Evolutionary conservation across 2,888 invertebrate species (phyloP).

Genomic region (Pomacea canaliculata): DNA sequence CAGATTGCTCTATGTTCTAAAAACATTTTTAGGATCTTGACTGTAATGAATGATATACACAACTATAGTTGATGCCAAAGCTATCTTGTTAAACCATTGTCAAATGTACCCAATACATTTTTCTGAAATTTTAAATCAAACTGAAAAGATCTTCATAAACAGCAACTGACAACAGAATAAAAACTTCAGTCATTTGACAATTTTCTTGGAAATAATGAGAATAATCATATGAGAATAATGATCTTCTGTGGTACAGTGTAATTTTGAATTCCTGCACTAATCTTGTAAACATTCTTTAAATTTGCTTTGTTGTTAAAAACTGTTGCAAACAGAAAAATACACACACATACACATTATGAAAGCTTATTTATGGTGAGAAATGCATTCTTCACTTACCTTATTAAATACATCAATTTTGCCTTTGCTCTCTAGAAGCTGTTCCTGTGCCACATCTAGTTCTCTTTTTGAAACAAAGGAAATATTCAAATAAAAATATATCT

Average conservation of each 20-base stretch:
- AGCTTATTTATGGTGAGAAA: no score
- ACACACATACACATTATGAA: not conserved
- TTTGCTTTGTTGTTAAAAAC: no score
- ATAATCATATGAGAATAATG: no score
- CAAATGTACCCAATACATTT: not conserved
- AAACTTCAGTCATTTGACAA: not conserved
- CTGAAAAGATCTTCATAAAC: not conserved
- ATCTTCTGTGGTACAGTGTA: no score
- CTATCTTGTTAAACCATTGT: not conserved
- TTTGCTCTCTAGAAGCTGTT: slow-evolving; percentile 57
- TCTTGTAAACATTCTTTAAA: no score
- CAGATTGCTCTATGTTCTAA: slow-evolving; percentile 56
- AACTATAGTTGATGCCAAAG: not conserved
- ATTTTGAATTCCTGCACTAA: no score
- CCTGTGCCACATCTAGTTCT: slow-evolving; percentile 58
- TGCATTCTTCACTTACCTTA: slow-evolving; percentile 42
- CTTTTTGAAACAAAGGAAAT: slow-evolving; percentile 34
- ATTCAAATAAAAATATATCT: no score
- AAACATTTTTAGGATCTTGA: not conserved
- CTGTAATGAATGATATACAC: not conserved
- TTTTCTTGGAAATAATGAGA: no score
- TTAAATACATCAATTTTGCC: slow-evolving; percentile 53
- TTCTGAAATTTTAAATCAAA: not conserved
- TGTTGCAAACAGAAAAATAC: not conserved
- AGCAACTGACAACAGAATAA: not conserved